These are phyloP conservation scores for Papilio polytes DNA, from an alignment of 1,140 invertebrate species.

Conservation along the genomic window DNA sequence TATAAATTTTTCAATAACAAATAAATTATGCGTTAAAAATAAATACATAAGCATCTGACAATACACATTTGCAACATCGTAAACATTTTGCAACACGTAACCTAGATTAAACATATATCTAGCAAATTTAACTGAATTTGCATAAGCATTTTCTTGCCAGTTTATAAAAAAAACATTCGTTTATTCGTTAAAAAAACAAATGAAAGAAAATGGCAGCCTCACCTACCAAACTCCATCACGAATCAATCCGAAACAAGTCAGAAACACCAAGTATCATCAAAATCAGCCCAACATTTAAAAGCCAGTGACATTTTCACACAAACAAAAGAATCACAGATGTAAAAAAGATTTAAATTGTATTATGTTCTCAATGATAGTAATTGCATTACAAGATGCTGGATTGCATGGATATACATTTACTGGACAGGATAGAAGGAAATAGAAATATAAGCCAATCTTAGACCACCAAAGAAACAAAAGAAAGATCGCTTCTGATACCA, in stretches of 20 bases:
- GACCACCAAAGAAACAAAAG: background rate
- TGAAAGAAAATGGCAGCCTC: too few species aligned
- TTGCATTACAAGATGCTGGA: slow-evolving; percentile 2
- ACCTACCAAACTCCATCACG: too few species aligned
- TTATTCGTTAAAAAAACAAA: background rate
- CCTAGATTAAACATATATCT: background rate
- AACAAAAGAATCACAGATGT: too few species aligned
- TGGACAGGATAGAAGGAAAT: background rate
- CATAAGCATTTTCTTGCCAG: background rate
- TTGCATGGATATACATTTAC: background rate
- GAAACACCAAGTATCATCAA: too few species aligned
- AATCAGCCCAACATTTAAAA: too few species aligned
- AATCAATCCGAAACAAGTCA: too few species aligned
- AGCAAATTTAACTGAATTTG: background rate
- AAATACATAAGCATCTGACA: background rate
- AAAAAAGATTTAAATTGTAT: background rate
- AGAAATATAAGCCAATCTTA: too few species aligned
- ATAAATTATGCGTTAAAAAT: background rate
- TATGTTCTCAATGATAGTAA: background rate
- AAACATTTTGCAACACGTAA: background rate
- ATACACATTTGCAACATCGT: background rate
- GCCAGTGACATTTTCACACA: too few species aligned
- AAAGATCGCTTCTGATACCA: background rate
- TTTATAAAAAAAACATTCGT: background rate
- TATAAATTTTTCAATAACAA: background rate